These are phyloP conservation scores for Mirounga angustirostris DNA, from an alignment of 2,113 vertebrate species.

Conservation along the genomic window DNA sequence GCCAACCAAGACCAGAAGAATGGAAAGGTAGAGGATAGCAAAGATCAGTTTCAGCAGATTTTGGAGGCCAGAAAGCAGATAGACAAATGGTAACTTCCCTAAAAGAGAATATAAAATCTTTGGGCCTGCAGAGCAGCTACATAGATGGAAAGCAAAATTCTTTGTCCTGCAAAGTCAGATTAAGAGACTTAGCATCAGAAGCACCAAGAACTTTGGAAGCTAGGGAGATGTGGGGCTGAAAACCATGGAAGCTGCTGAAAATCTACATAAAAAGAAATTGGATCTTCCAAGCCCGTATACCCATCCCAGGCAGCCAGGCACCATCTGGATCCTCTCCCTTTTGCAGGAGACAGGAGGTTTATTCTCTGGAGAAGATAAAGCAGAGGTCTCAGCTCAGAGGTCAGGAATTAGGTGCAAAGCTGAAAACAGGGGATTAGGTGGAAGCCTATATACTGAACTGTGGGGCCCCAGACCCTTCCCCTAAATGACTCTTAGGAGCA, in stretches of 20 bases:
- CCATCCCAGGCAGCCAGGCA: not conserved
- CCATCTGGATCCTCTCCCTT: not conserved
- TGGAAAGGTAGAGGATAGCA: not conserved
- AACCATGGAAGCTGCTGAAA: not conserved
- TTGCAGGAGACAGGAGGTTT: not conserved
- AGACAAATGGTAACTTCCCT: not conserved
- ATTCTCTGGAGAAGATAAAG: conserved; percentile 28
- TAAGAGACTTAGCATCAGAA: not conserved
- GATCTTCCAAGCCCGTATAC: not conserved
- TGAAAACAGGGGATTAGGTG: not conserved
- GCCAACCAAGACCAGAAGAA: not conserved
- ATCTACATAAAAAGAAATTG: not conserved
- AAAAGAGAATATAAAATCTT: not conserved
- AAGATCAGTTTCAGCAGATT: not conserved
- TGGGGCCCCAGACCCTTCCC: not conserved
- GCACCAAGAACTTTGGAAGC: not conserved
- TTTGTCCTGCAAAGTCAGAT: not conserved
- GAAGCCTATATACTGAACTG: not conserved
- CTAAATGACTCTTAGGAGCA: not conserved
- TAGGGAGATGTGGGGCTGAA: not conserved
- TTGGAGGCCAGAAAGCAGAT: not conserved
- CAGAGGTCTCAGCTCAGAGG: not conserved
- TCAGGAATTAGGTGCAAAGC: not conserved
- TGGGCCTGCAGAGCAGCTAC: not conserved
- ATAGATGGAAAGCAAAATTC: not conserved